phyloP scores from a whole-genome alignment of 1,140 invertebrate species.

The Drosophila sulfurigaster region DNA sequence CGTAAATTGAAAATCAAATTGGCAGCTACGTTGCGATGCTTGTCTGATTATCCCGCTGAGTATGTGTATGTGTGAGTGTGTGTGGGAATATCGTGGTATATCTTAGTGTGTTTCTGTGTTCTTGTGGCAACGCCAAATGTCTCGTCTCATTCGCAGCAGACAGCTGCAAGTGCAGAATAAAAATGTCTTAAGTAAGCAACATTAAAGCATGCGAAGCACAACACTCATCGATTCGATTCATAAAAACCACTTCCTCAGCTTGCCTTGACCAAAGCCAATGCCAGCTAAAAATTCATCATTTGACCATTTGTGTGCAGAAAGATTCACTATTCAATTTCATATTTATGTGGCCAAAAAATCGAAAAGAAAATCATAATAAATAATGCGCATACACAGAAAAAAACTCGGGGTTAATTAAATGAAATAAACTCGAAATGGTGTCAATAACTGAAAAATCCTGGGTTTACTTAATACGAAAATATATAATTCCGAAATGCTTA shows the following conservation, averaged over 20 bases:
- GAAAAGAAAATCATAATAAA: slow-evolving; percentile 10
- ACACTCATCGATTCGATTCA: slow-evolving; percentile 19
- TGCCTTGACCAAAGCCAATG: not conserved
- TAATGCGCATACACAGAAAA: not conserved
- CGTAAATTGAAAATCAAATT: slow-evolving; percentile 16
- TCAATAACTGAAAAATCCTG: no score
- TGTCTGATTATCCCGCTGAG: not conserved
- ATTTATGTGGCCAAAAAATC: no score
- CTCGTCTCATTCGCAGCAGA: slow-evolving; percentile 55
- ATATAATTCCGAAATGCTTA: no score
- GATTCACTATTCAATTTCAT: no score
- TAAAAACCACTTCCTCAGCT: slow-evolving; percentile 9
- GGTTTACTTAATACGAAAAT: no score
- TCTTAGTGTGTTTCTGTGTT: no score
- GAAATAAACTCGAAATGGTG: no score
- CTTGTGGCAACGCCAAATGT: slow-evolving; percentile 55
- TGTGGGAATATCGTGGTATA: not conserved
- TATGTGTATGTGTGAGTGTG: not conserved
- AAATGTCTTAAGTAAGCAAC: slow-evolving; percentile 74
- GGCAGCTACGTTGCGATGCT: slow-evolving; percentile 1
- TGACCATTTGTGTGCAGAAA: no score
- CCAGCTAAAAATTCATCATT: not conserved
- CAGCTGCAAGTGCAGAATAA: slow-evolving; percentile 53
- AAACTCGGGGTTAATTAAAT: no score
- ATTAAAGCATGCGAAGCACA: slow-evolving; percentile 39